phyloP scores from a whole-genome alignment of 2,888 invertebrate species.

The Sylvicola fuscatus region DNA sequence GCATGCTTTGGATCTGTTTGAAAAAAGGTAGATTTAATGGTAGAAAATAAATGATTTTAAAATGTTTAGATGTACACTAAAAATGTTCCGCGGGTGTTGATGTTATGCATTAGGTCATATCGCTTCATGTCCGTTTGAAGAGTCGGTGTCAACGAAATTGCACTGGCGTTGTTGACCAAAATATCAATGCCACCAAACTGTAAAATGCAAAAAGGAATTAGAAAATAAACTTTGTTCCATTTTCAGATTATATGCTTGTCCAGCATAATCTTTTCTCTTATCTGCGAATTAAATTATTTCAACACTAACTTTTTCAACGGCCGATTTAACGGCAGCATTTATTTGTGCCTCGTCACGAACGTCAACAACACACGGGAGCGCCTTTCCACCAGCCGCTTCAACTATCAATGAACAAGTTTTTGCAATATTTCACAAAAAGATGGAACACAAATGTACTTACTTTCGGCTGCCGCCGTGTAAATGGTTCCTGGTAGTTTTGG shows the following conservation, averaged over 20 bases:
- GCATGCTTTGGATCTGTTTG: conserved; percentile 79
- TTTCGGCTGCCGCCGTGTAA: conserved; percentile 65
- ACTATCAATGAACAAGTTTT: conserved; percentile 30
- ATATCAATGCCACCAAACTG: conserved; percentile 92
- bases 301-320: conserved; percentile 31
- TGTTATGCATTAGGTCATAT: conserved; percentile 88
- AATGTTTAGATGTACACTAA: conserved; percentile 41
- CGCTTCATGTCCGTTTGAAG: conserved; percentile 79
- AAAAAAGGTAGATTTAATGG: no score
- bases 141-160: conserved; percentile 71
- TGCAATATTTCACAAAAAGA: neutral
- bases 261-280: neutral
- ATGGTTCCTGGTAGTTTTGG: conserved; percentile 47
- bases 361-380: conserved; percentile 63
- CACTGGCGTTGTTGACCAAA: conserved; percentile 88
- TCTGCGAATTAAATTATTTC: conserved; percentile 1
- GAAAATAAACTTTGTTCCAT: neutral
- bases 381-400: conserved; percentile 60
- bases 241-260: neutral
- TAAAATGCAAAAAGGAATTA: conserved; percentile 7
- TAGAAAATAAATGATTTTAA: neutral
- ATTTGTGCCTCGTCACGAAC: conserved; percentile 58
- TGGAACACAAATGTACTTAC: conserved; percentile 21
- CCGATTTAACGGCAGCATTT: conserved; percentile 37
- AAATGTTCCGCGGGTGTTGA: conserved; percentile 90